Evolutionary conservation across 2,797 vertebrate species (phyloP), one percentile per base, ranked within the genome.

Genomic region (Schizopygopsis pylzovi): DNA sequence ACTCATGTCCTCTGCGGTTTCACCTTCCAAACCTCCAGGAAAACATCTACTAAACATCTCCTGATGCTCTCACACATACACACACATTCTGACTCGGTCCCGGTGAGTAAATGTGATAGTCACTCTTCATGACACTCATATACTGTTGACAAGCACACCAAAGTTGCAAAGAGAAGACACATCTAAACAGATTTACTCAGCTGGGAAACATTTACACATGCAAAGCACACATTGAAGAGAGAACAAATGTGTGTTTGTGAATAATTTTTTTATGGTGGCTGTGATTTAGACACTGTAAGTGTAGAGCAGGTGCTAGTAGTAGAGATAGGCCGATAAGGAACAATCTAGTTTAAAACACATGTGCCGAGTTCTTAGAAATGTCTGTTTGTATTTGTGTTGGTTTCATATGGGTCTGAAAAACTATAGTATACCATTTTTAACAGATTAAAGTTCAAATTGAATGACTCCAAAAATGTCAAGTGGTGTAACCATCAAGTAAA

Each of bases 1-100:
- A 91, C 91, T 91, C 90, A 88, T 88, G 87, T 92, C 92, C 91
- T 91, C 88, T 79, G 76, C 1, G 52, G 49, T 85, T 85, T 71
- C 49, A 79, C 90, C 87, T 90, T 86, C 85, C 71, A 65, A 37
- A 77, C 75, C 78, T 81, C 82, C n/a, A 76, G 68, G 88, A 85
- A 72, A 67, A 83, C 61, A 90, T 88, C 86, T 90, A 89, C 9
- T 85, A 79, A 45, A 87, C 33, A 72, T 72, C 33, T 79, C 76
- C 78, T 37, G 45, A 39, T 59, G 54, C 81, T 20, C 67, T 73
- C 39, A 56, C 77, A 43, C 76, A 72, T 33, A 79, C 80, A 71
- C 22, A 83, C 59, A 82, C 75, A 25, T 22, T 49, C 43, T 33
- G 73, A 7, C 33, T 82, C 25, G 18, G 2, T 13, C 41, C 25